Evolutionary conservation across 1,140 invertebrate genomes (phyloP), one percentile per base, ranked within the genome.

Genomic region (Diabrotica undecimpunctata): DNA sequence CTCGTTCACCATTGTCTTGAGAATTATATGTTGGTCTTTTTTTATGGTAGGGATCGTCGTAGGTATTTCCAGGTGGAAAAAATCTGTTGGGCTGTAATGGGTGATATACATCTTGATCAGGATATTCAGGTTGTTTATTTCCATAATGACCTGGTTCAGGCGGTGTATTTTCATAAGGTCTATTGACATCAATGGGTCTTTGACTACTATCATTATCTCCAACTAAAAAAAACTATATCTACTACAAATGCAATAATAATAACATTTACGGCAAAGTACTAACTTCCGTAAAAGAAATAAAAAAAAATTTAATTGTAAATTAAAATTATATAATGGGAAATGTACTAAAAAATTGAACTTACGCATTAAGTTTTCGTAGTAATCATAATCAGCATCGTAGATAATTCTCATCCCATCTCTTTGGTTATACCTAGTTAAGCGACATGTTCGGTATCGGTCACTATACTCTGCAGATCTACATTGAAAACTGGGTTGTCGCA

Each of bases 331-430:
- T n/a, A n/a, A n/a, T n/a, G n/a, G n/a, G n/a, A 25, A 25, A 25
- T 2, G 1, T 25, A 25, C 1, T 5, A 46, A 3, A 3, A 46
- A 5, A 46, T 46, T 46, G 14, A 39, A 72, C 90, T 88, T 84
- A 94, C 92, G 89, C 90, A 92, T 92, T 25, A 93, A 82, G 81
- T 93, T 94, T 79, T 95, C 93, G 74, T 94, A 96, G 77, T 94
- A 95, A 81, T 95, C 92, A 78, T 92, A 94, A 78, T 94, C 91
- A 0, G 90, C 89, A 78, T 95, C 93, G 74, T 93, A 94, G 63
- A 94, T 90, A 60, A 95, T 88, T 64, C 91, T 83, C 83, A 92
- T 90, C n/a, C 91, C 91, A 74, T 94, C 92, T 62, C 90, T 86
- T 78, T 93, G 90, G 79, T 93, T 93, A 77, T 90, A 94, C 74